Base-by-base conservation (phyloP, 1,140 invertebrate species). In the Drosophila parvula region DNA sequence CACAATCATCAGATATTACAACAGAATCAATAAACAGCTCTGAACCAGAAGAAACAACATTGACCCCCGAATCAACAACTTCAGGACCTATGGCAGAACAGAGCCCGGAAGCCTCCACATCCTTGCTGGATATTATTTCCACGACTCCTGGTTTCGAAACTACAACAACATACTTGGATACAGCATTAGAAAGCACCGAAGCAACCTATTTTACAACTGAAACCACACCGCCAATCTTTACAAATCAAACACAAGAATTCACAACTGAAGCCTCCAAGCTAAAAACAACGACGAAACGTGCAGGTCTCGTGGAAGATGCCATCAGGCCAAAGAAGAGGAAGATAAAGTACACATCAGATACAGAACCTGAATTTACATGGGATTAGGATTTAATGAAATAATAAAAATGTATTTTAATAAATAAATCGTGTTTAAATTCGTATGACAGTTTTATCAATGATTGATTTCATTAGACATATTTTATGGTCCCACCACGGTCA, bases 301-400 rank as follows among this genome's bases (percentile, higher is more conserved):
- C 45, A 0, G 48, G 7, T 10, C 30, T 64, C 11, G 64, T 71
- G 1, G 84, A 43, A 6, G 80, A 83, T 22, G 34, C 50, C 10
- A 64, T 80, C 11, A 40, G 60, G 6, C 43, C 62, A 12, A 74
- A 65, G n/a, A 68, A 73, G 0, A 74, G 40, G 51, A 83, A 74
- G 40, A 28, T 67, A 1, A 77, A 53, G 4, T 86, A 88, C 51
- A 64, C 73, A 16, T 79, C 83, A 40, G 83, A 88, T 60, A 81
- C 86, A 44, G 86, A 83, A 55, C 83, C 83, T 6, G 83, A 89
- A 55, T 16, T 47, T 8, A 45, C 65, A 7, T 86, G 58, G 57
- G 47, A 59, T 14, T 68, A 36, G 47, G 2, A 41, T 16, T 36
- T 30, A 22, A 40, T 53, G 10, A 28, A 41, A 27, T 9, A 30